Conservation (phyloP, 2,888 invertebrate species). For the Chymomyza fuscimana region DNA sequence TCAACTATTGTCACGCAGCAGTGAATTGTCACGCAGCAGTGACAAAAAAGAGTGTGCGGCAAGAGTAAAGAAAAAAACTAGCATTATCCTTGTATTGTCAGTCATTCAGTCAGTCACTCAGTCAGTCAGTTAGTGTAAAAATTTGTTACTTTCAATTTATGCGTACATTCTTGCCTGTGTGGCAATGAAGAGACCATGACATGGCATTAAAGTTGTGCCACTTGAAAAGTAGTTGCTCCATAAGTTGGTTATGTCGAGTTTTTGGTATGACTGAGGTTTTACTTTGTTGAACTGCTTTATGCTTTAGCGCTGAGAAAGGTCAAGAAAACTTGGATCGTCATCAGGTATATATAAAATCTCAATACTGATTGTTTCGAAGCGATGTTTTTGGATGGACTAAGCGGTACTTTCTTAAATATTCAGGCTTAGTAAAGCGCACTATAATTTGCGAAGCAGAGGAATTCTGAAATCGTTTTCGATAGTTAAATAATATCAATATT, state of each 20-base stretch:
- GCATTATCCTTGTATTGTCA: conserved; percentile 38
- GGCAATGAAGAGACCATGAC: conserved; percentile 6
- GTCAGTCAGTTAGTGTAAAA: conserved; percentile 17
- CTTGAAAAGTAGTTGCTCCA: conserved; percentile 3
- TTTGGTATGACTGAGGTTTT: neutral
- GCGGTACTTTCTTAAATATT: too few relatives aligned
- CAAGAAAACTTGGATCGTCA: neutral
- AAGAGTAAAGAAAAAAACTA: conserved; percentile 14
- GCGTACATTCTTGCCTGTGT: neutral
- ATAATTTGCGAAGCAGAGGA: too few relatives aligned
- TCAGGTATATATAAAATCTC: too few relatives aligned
- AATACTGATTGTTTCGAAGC: too few relatives aligned
- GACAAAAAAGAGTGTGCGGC: neutral
- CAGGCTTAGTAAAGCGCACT: too few relatives aligned
- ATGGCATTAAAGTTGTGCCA: conserved; percentile 13
- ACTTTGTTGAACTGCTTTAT: neutral
- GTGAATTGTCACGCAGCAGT: conserved; percentile 43
- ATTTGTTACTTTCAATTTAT: conserved; percentile 35
- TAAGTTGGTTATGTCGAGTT: neutral
- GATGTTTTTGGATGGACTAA: too few relatives aligned
- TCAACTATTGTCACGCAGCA: conserved; percentile 57
- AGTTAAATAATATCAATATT: too few relatives aligned
- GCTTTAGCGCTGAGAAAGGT: neutral
- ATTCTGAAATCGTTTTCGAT: too few relatives aligned
- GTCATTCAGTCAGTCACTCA: conserved; percentile 28